Percentiles rank a stretch among this genome's conserved stretches.
Conservation (phyloP, 2,888 invertebrate genomes). For the Stenchaetothrips biformis region DNA sequence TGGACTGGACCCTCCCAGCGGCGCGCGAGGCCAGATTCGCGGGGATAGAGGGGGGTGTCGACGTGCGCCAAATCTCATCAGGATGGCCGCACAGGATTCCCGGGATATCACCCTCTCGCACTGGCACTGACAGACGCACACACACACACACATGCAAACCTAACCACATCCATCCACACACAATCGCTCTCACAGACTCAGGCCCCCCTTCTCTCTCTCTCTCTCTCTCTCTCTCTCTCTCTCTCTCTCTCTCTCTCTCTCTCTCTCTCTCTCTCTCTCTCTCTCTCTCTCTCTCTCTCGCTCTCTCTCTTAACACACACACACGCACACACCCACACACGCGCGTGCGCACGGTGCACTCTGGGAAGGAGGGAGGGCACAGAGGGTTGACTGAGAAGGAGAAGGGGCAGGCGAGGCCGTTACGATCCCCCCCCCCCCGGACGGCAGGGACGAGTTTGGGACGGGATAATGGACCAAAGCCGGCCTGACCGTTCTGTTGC, state of each 20-base stretch:
- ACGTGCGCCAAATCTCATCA: background rate
- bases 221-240: no score
- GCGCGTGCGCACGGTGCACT: no score
- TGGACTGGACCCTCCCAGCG: no score
- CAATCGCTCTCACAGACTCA: background rate
- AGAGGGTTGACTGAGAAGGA: no score
- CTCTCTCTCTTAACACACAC: background rate
- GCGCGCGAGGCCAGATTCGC: background rate
- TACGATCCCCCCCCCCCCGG: no score
- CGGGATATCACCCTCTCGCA: background rate
- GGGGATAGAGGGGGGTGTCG: background rate
- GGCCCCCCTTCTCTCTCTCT: background rate
- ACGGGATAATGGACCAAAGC: no score
- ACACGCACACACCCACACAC: no score
- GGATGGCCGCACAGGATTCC: background rate
- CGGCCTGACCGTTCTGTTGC: no score
- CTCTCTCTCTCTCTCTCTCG: constrained; percentile 8
- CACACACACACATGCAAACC: background rate
- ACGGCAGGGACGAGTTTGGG: no score
- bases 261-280: background rate
- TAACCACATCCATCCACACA: background rate
- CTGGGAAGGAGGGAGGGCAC: no score
- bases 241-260: no score
- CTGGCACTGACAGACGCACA: background rate
- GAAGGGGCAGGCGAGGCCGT: no score